A percentile compares a stretch with the other conserved stretches of the same genome.
Evolutionary conservation across 2,888 invertebrate genomes (phyloP).

Genomic region (Drosophila barbarae): DNA sequence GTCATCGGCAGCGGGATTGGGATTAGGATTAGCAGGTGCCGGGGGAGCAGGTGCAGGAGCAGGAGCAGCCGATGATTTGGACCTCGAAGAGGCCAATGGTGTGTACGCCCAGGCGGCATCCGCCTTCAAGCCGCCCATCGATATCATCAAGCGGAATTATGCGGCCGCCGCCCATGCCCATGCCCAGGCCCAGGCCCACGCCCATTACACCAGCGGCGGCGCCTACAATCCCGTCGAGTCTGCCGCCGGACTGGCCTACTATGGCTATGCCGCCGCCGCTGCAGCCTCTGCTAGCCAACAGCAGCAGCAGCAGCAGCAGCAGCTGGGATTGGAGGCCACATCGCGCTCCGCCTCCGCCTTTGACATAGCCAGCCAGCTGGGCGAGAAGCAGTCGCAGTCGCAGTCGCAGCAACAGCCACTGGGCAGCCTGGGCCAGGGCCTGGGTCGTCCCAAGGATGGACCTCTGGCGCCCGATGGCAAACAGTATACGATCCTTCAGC

Average conservation of each 20-base stretch:
- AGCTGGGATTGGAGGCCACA: constrained; percentile 42
- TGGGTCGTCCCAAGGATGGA: constrained; percentile 31
- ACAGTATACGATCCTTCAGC: constrained; percentile 93
- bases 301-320: constrained; percentile 39
- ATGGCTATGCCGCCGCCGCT: constrained; percentile 69
- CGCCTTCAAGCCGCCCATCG: constrained; percentile 88
- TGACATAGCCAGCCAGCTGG: constrained; percentile 53
- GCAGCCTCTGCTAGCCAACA: constrained; percentile 61
- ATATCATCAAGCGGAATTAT: constrained; percentile 82
- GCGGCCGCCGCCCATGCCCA: constrained; percentile 61
- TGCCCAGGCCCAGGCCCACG: constrained; percentile 60
- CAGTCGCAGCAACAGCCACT: not conserved
- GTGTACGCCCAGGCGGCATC: constrained; percentile 88
- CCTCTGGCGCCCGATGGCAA: constrained; percentile 81
- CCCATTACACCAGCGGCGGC: constrained; percentile 59
- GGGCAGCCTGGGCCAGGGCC: constrained; percentile 1
- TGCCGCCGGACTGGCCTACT: constrained; percentile 60
- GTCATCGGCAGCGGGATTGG: not conserved
- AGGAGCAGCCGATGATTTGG: constrained; percentile 5
- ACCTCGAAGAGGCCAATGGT: constrained; percentile 53
- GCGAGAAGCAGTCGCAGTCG: constrained; percentile 27
- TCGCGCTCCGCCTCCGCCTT: constrained; percentile 39
- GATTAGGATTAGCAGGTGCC: too few species aligned
- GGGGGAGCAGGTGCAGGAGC: not conserved
- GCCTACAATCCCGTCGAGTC: constrained; percentile 65